A percentile compares a stretch with the other conserved stretches of the same genome.
Evolutionary conservation across 2,888 invertebrate genomes (phyloP).

Genomic region (Ennomos fuscantarius): DNA sequence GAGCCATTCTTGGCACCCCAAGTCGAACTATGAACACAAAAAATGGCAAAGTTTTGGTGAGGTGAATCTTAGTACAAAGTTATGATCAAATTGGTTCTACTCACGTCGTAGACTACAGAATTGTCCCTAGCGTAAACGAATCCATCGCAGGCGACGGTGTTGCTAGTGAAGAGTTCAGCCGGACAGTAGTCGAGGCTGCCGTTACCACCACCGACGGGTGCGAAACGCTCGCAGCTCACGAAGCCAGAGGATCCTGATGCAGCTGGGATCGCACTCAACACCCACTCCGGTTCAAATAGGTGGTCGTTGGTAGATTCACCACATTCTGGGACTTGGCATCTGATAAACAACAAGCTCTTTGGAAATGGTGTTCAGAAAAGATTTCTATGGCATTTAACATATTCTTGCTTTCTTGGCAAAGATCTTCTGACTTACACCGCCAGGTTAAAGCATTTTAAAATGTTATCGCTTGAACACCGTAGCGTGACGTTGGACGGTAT

Average conservation of each 20-base stretch:
- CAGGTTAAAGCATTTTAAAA: too few relatives aligned
- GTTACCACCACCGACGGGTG: constrained; percentile 43
- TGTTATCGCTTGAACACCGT: too few relatives aligned
- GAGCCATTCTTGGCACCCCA: constrained; percentile 89
- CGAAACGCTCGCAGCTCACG: constrained; percentile 76
- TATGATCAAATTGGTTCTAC: constrained; percentile 32
- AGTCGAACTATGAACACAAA: constrained; percentile 81
- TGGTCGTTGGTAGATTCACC: constrained; percentile 62
- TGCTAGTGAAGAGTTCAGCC: constrained; percentile 50
- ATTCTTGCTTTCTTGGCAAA: too few relatives aligned
- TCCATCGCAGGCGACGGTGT: constrained; percentile 51
- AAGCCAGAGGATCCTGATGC: constrained; percentile 49
- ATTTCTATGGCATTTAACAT: too few relatives aligned
- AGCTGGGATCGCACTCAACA: constrained; percentile 71
- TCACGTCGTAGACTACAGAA: constrained; percentile 72
- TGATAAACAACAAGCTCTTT: constrained; percentile 37
- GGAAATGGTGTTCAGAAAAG: too few relatives aligned
- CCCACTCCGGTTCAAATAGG: constrained; percentile 69
- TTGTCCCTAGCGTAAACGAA: constrained; percentile 67
- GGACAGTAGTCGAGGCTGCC: constrained; percentile 61
- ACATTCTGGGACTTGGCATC: constrained; percentile 83
- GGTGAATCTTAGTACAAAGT: too few relatives aligned
- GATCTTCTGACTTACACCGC: too few relatives aligned
- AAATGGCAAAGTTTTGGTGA: not conserved
- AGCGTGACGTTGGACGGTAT: too few relatives aligned